Percentiles rank a stretch among this genome's conserved stretches.
These are phyloP conservation scores for Shargacucullia verbasci DNA, from an alignment of 2,888 invertebrate genomes.

Conservation along the genomic window DNA sequence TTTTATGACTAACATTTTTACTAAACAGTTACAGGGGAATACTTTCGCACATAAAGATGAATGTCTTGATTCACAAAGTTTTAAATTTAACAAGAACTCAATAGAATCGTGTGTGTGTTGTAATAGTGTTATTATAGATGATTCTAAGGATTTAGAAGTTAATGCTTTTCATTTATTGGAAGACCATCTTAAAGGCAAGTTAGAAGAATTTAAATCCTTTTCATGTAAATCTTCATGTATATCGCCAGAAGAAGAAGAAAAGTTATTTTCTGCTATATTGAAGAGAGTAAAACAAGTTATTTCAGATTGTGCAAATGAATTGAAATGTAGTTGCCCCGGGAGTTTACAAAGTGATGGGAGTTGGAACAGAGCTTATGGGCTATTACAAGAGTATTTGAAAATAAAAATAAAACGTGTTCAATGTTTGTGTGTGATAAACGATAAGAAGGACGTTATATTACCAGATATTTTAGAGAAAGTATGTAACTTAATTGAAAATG, in stretches of 20 bases:
- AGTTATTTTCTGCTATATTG: constrained; percentile 69
- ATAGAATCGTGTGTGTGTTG: constrained; percentile 74
- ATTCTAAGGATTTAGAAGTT: constrained; percentile 75
- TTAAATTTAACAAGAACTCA: constrained; percentile 32
- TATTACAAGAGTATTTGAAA: constrained; percentile 83
- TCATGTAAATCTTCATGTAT: constrained; percentile 68
- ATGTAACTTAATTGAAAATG: constrained; percentile 76
- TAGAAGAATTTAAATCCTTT: constrained; percentile 68
- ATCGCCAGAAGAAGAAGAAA: constrained; percentile 69
- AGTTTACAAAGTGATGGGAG: constrained; percentile 62
- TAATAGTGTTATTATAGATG: constrained; percentile 54
- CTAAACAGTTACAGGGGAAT: constrained; percentile 37
- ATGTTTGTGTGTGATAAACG: constrained; percentile 67
- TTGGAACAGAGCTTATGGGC: constrained; percentile 79
- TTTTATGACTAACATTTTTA: constrained; percentile 41
- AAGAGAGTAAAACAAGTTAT: constrained; percentile 77
- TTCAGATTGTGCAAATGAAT: constrained; percentile 67
- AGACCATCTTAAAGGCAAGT: constrained; percentile 75
- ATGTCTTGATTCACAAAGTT: constrained; percentile 57
- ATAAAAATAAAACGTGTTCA: constrained; percentile 79
- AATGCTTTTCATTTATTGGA: constrained; percentile 79
- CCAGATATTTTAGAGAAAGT: constrained; percentile 75
- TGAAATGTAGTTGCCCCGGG: constrained; percentile 68
- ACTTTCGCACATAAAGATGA: constrained; percentile 46
- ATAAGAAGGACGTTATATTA: constrained; percentile 62